Conservation (phyloP, 1,140 invertebrate species). For the Cepaea nemoralis region DNA sequence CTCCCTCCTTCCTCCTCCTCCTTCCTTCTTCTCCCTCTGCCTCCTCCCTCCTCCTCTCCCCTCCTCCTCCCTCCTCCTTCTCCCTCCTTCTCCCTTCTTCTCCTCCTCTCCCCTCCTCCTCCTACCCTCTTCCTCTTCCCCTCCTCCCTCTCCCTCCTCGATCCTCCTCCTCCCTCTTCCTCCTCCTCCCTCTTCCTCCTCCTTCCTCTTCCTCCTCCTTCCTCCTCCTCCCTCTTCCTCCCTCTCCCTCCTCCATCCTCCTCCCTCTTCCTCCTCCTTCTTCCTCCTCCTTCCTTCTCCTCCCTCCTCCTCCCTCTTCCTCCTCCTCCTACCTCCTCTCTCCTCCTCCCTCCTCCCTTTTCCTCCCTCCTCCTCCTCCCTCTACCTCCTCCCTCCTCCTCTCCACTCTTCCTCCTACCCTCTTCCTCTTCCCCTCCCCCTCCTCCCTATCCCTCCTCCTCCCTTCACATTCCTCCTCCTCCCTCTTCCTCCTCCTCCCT, state of each 20-base stretch:
- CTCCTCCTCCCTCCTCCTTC: neutral
- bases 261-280: neutral
- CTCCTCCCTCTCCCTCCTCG: too few relatives aligned
- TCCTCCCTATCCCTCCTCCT: conserved; percentile 3
- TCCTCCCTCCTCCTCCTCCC: neutral
- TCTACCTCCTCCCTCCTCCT: conserved; percentile 19
- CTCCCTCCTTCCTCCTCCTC: conserved; percentile 21
- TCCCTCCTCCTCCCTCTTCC: neutral
- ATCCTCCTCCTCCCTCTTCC: too few relatives aligned
- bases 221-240: neutral
- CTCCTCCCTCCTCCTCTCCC: neutral
- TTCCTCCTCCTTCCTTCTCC: neutral
- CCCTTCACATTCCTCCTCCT: too few relatives aligned
- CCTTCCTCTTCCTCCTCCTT: neutral
- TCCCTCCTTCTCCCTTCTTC: neutral
- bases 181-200: neutral
- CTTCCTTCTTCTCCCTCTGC: too few relatives aligned
- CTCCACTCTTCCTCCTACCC: too few relatives aligned
- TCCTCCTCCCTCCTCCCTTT: neutral
- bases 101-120: too few relatives aligned
- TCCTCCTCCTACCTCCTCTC: too few relatives aligned
- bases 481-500: neutral
- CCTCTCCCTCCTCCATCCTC: neutral
- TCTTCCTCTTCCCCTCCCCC: too few relatives aligned
- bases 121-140: too few relatives aligned